A percentile compares a stretch with the other conserved stretches of the same genome.
phyloP scores from a whole-genome alignment of 1,140 invertebrate species.

The honey bee (Apis mellifera) region Amel_HAv3.1 CM009945.2:7265501-7266000 shows the following conservation, averaged over 20 bases:
- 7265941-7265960: not conserved
- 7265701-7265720: slow-evolving; percentile 72
- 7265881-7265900: slow-evolving; percentile 90
- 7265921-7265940: not conserved
- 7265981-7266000: slow-evolving; percentile 18
- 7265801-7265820: slow-evolving; percentile 87
- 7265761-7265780: slow-evolving; percentile 83
- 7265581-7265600: slow-evolving; percentile 94
- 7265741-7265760: slow-evolving; percentile 81
- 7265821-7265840: slow-evolving; percentile 86
- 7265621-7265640: not conserved
- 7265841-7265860: slow-evolving; percentile 85
- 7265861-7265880: slow-evolving; percentile 88
- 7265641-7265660: slow-evolving; percentile 36
- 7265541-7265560: slow-evolving; percentile 91
- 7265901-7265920: not conserved
- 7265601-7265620: slow-evolving; percentile 72
- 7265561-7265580: slow-evolving; percentile 90
- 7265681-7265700: slow-evolving; percentile 72
- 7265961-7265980: not conserved
- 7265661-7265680: slow-evolving; percentile 55
- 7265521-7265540: slow-evolving; percentile 90
- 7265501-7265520: slow-evolving; percentile 89
- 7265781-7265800: slow-evolving; percentile 87
- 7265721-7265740: slow-evolving; percentile 71